phyloP scores from a whole-genome alignment of 2,797 vertebrate species.

The Strix occidentalis region DNA sequence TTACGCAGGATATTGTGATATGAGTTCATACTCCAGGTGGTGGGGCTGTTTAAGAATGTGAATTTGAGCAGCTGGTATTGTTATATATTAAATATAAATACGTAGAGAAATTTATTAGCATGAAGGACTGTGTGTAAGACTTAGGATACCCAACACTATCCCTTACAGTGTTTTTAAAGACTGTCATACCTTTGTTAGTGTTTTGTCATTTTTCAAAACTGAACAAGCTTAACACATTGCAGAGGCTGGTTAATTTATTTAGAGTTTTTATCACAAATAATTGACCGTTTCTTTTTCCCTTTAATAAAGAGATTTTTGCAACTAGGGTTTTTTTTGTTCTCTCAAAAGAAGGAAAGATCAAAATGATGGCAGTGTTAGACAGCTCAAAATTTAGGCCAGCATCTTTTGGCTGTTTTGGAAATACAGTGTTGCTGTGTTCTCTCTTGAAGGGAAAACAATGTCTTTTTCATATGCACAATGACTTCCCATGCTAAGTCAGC shows the following conservation, averaged over 20 bases:
- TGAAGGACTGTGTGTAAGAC: neutral
- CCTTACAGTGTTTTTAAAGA: neutral
- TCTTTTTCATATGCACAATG: neutral
- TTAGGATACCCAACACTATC: neutral
- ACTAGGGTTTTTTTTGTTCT: neutral
- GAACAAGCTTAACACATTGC: neutral
- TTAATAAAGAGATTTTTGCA: neutral
- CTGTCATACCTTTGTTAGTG: neutral
- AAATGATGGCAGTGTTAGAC: neutral
- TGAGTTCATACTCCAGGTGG: neutral
- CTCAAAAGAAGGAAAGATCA: neutral
- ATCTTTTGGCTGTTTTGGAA: neutral
- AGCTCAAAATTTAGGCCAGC: neutral
- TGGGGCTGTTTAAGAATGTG: neutral
- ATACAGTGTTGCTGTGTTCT: neutral
- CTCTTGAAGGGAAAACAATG: neutral
- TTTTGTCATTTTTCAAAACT: neutral
- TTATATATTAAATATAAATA: neutral
- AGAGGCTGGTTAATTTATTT: neutral
- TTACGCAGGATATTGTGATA: neutral
- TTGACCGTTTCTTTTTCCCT: neutral
- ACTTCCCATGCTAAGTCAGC: conserved; percentile 24
- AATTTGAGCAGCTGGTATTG: neutral
- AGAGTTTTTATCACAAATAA: neutral
- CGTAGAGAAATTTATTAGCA: neutral